Evolutionary conservation across 1,140 invertebrate species (phyloP).

Genomic region (Agrypnia vestita): DNA sequence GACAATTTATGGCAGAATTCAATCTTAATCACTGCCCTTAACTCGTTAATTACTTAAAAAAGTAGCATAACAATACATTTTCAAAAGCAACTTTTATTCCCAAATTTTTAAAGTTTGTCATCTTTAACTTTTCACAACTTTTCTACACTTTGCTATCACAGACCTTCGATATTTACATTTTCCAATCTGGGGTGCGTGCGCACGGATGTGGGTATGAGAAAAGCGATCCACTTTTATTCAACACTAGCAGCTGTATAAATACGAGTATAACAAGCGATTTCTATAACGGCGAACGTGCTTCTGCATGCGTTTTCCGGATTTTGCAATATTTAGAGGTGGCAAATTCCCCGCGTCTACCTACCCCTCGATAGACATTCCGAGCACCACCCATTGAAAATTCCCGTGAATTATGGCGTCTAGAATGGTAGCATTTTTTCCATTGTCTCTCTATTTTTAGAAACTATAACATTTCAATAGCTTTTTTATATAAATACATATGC

Average conservation of each 20-base stretch:
- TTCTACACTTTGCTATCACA: background rate
- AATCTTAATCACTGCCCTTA: too few relatives aligned
- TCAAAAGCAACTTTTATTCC: too few relatives aligned
- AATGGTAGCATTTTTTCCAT: conserved; percentile 29
- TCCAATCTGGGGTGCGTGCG: conserved; percentile 21
- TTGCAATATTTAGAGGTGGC: conserved; percentile 60
- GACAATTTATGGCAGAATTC: too few relatives aligned
- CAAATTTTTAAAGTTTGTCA: too few relatives aligned
- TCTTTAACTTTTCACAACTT: too few relatives aligned
- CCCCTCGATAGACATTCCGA: conserved; percentile 46
- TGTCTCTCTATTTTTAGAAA: conserved; percentile 35
- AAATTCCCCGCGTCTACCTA: conserved; percentile 21
- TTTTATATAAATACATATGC: conserved; percentile 21
- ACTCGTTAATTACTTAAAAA: too few relatives aligned
- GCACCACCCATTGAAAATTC: conserved; percentile 51
- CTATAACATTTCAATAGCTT: conserved; percentile 15
- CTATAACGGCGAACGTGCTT: conserved; percentile 58
- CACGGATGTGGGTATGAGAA: background rate
- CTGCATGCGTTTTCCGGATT: conserved; percentile 59
- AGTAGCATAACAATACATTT: too few relatives aligned
- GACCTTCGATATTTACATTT: background rate
- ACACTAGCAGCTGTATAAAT: conserved; percentile 55
- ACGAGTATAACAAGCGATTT: conserved; percentile 49
- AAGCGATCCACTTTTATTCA: conserved; percentile 54
- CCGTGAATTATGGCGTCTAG: conserved; percentile 52